Percentiles rank a stretch among this genome's conserved stretches.
Evolutionary conservation across 2,888 invertebrate species (phyloP).

Genomic region (Volucella inflata): DNA sequence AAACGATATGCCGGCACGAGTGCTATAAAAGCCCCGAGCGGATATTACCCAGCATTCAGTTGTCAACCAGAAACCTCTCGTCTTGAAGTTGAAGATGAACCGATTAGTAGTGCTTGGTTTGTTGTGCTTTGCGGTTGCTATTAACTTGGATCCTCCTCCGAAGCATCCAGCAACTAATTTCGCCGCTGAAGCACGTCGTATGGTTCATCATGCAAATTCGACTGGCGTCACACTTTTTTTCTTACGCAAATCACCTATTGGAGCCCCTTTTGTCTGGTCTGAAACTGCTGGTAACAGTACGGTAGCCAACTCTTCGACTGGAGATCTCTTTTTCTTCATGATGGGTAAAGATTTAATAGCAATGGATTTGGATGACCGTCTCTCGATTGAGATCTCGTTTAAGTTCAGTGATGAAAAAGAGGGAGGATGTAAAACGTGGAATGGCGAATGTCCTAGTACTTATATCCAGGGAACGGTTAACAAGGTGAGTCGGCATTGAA

Average conservation of each 20-base stretch:
- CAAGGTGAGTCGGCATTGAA: conserved; percentile 4
- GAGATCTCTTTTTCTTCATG: conserved; percentile 56
- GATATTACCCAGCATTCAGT: conserved; percentile 24
- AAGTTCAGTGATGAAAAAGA: conserved; percentile 65
- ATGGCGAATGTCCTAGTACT: conserved; percentile 40
- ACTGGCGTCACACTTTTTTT: too few species aligned
- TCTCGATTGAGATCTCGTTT: conserved; percentile 48
- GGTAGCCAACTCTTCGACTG: conserved; percentile 25
- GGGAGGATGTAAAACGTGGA: conserved; percentile 44
- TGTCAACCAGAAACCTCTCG: conserved; percentile 14
- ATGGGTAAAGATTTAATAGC: conserved; percentile 35
- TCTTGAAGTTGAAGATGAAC: conserved; percentile 41
- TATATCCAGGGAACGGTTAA: conserved; percentile 48
- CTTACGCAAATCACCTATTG: too few species aligned
- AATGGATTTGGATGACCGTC: conserved; percentile 22
- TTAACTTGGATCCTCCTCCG: conserved; percentile 18
- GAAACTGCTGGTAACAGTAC: conserved; percentile 56
- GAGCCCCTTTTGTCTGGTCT: too few species aligned
- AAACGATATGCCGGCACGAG: neutral
- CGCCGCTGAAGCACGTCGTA: conserved; percentile 51
- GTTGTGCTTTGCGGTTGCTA: conserved; percentile 25
- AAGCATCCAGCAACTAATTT: conserved; percentile 17
- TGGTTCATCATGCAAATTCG: conserved; percentile 64
- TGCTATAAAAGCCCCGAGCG: conserved; percentile 44
- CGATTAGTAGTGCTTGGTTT: conserved; percentile 41